Base-by-base conservation (phyloP, 2,888 invertebrate genomes). In the Amphipyra berbera region DNA sequence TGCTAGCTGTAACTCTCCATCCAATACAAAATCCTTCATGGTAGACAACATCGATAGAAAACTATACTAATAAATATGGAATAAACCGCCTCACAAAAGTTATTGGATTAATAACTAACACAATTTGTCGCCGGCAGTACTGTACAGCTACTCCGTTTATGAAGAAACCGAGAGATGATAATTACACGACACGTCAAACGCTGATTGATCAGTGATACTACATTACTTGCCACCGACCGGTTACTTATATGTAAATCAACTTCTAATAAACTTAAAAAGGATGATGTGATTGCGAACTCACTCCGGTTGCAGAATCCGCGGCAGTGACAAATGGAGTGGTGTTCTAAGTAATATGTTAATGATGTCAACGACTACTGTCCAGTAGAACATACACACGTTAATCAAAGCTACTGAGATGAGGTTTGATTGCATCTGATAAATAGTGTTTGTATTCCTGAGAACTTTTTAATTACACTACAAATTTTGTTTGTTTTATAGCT, bases 361-460 rank as follows among this genome's bases (percentile, higher is more conserved):
- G 62, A 62, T 60, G 56, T 54, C 46, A 61, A 56, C 63, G 64
- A 79, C 78, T 63, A 59, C 76, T 72, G 82, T 82, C 82, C 61
- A 61, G 53, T 59, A 77, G 83, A 88, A 87, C 84, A 82, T 78
- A 82, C 76, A 81, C 83, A 73, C 88, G 85, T 83, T 89, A 88
- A 91, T 92, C 91, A 90, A 86, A 79, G 85, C 83, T 82, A 76
- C 84, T 68, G 81, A 82, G 83, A 82, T n/a, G n/a, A n/a, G n/a
- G 82, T 87, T 89, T 89, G 89, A 92, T 91, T 90, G 88, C 89
- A 71, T 86, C 86, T 90, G 90, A 91, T 92, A 87, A 88, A 91
- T 88, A 82, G 81, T 59, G 73, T 65, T 69, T 35, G 27, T 30
- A 30, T 6, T 30, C 6, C 27, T 30, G 27, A 6, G 27, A 30